A percentile compares a stretch with the other conserved stretches of the same genome.
These are phyloP conservation scores for Paragorgia papillata DNA, from an alignment of 92 coral and sea anemone species.

Conservation along the genomic window DNA sequence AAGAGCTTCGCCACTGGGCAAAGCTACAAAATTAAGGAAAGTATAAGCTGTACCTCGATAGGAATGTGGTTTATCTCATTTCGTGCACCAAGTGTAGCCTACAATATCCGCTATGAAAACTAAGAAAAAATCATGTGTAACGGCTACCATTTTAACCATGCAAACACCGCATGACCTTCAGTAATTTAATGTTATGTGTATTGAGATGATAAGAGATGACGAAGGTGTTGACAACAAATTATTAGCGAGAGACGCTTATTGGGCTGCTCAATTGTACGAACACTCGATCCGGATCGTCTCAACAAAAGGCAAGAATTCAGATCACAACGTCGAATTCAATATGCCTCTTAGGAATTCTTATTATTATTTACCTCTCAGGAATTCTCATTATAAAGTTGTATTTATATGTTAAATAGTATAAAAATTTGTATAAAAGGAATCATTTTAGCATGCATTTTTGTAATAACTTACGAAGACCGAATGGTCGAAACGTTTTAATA, in stretches of 20 bases:
- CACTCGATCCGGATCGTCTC: not conserved
- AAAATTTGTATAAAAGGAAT: no score
- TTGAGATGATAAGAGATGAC: not conserved
- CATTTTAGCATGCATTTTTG: no score
- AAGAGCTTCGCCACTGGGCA: conserved; percentile 24
- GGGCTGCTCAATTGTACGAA: not conserved
- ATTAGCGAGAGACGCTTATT: not conserved
- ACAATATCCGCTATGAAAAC: conserved; percentile 20
- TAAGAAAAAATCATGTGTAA: not conserved
- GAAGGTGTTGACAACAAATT: not conserved
- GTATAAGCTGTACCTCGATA: conserved; percentile 16
- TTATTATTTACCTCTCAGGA: no score
- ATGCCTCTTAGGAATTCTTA: no score
- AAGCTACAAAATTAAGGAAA: conserved; percentile 14
- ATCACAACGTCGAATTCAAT: no score
- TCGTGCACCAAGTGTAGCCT: conserved; percentile 32
- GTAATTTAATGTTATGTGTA: not conserved
- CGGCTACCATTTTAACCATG: not conserved
- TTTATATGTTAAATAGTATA: no score
- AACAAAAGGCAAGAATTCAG: not conserved
- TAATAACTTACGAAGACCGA: no score
- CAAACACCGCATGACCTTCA: not conserved
- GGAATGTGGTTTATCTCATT: conserved; percentile 32
- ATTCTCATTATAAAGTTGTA: no score
- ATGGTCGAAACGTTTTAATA: no score